These are phyloP conservation scores for Lagopus leucura DNA, from an alignment of 2,113 vertebrate genomes.

Conservation along the genomic window DNA sequence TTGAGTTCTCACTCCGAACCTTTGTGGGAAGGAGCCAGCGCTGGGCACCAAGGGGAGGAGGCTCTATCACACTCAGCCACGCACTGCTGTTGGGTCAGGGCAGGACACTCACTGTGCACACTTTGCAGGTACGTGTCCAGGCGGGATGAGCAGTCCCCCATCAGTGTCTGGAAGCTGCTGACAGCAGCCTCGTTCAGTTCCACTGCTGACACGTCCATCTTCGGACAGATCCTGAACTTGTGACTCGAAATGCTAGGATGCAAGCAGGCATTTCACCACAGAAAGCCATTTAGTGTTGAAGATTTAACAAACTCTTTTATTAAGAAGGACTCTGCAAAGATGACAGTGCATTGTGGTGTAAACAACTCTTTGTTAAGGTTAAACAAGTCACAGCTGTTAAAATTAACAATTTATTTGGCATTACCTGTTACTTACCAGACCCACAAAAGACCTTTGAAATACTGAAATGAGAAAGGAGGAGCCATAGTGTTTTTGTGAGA, in stretches of 20 bases:
- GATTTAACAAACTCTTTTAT: neutral
- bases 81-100: fast-evolving
- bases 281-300: neutral
- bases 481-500: neutral
- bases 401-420: neutral
- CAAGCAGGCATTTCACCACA: neutral
- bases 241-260: neutral
- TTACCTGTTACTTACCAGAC: neutral
- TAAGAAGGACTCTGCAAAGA: neutral
- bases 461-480: neutral
- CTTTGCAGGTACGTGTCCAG: fast-evolving
- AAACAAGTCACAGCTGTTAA: neutral
- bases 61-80: neutral
- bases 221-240: fast-evolving
- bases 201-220: fast-evolving
- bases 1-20: neutral
- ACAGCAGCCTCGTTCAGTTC: fast-evolving
- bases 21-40: neutral
- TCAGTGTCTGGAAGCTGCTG: fast-evolving
- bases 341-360: neutral
- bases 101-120: fast-evolving
- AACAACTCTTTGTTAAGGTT: neutral
- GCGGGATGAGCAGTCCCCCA: fast-evolving
- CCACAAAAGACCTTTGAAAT: neutral
- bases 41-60: neutral